A percentile compares a stretch with the other conserved stretches of the same genome.
Conservation (phyloP, 2,113 vertebrate species). For the Verasper variegatus region DNA sequence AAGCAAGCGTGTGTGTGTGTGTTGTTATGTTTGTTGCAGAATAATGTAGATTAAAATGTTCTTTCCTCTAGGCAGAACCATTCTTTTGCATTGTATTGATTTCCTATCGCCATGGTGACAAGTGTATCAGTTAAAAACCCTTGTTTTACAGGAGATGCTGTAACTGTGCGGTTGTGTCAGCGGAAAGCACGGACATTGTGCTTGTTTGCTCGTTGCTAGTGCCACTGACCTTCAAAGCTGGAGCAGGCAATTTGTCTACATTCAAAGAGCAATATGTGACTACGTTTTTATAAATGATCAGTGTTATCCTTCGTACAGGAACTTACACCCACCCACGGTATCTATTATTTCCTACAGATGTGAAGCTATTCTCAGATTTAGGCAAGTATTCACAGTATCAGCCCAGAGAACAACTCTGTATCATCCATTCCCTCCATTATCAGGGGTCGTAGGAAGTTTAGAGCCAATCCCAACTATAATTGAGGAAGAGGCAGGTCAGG, state of each 20-base stretch:
- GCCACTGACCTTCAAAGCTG: slow-evolving; percentile 56
- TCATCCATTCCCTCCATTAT: no score
- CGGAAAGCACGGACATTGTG: slow-evolving; percentile 27
- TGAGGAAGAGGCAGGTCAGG: no score
- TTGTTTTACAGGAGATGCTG: slow-evolving; percentile 50
- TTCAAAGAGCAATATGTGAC: slow-evolving; percentile 26
- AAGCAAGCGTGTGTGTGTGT: not conserved
- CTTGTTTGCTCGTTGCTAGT: slow-evolving; percentile 34
- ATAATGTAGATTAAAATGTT: slow-evolving; percentile 59
- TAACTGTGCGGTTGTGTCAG: slow-evolving; percentile 10
- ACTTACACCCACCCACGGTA: not conserved
- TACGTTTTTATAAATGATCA: slow-evolving; percentile 10
- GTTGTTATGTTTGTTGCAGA: slow-evolving; percentile 35
- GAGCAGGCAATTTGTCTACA: slow-evolving; percentile 36
- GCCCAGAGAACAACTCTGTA: not conserved
- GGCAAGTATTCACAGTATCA: not conserved
- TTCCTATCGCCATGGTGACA: slow-evolving; percentile 49
- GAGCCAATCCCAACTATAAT: no score
- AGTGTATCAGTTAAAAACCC: slow-evolving; percentile 55
- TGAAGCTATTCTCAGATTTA: not conserved
- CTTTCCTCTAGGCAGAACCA: slow-evolving; percentile 39
- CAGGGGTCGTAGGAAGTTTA: no score
- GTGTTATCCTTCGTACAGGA: not conserved
- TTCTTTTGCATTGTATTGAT: slow-evolving; percentile 52
- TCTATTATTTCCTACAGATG: not conserved